Evolutionary conservation across 2,797 vertebrate species (phyloP).

Genomic region (Eremophila alpestris): DNA sequence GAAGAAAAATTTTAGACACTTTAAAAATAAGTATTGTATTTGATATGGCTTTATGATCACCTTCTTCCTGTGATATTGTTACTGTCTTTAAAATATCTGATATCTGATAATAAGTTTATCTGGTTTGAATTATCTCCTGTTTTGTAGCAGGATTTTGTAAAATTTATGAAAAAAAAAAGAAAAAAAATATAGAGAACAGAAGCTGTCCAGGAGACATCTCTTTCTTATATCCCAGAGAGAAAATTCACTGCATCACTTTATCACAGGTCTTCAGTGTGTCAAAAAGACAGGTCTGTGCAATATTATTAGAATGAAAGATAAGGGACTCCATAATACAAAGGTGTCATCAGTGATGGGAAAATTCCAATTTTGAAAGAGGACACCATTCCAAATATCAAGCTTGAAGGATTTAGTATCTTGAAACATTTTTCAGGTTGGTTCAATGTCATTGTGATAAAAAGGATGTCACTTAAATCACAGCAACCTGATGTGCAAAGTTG

Average conservation of each 20-base stretch:
- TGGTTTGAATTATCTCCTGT: not conserved
- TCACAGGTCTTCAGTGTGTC: conserved; percentile 30
- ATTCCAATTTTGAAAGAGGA: conserved; percentile 52
- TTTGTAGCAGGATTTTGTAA: not conserved
- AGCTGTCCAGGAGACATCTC: not conserved
- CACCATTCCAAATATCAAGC: conserved; percentile 48
- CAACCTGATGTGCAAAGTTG: conserved; percentile 21
- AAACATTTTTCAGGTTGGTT: conserved; percentile 61
- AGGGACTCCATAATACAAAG: conserved; percentile 43
- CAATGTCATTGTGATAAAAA: conserved; percentile 54
- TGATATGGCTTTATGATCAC: not conserved
- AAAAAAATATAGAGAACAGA: not conserved
- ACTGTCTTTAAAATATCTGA: conserved; percentile 3
- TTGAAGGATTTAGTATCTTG: conserved; percentile 61
- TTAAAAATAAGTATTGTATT: not conserved
- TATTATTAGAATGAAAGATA: conserved; percentile 56
- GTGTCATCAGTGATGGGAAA: conserved; percentile 39
- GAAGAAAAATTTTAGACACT: not conserved
- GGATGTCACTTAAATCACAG: conserved; percentile 50
- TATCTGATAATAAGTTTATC: not conserved
- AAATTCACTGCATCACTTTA: conserved; percentile 57
- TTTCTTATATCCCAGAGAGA: conserved; percentile 3
- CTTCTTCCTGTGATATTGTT: conserved; percentile 4
- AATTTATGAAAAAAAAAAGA: not conserved
- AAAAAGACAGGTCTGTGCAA: conserved; percentile 35